Conservation (phyloP, 2,113 vertebrate species). For the Pseudois nayaur region DNA sequence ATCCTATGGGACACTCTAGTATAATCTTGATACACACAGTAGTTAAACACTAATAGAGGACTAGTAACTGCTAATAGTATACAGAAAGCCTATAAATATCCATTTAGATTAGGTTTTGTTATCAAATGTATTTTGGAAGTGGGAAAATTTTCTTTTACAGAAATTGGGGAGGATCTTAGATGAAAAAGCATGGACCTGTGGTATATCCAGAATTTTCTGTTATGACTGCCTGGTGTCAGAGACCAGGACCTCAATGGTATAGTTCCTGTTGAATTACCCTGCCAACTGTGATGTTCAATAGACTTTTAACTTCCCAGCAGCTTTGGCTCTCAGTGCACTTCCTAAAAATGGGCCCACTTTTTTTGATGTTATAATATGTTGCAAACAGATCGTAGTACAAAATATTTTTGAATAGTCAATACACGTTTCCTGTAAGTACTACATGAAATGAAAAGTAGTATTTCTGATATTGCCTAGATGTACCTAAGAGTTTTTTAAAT, state of each 20-base stretch:
- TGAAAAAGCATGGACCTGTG: not conserved
- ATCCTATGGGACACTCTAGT: not conserved
- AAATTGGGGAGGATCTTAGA: not conserved
- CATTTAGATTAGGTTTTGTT: not conserved
- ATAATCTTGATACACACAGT: not conserved
- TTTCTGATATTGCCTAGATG: not conserved
- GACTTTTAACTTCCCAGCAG: not conserved
- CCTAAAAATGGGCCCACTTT: not conserved
- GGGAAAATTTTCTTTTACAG: not conserved
- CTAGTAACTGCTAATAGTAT: not conserved
- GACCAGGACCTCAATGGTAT: not conserved
- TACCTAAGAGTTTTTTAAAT: not conserved
- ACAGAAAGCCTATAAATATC: not conserved
- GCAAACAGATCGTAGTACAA: not conserved
- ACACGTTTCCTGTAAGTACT: not conserved
- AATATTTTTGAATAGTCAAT: not conserved
- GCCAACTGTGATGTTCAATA: not conserved
- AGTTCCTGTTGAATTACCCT: not conserved
- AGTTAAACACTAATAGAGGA: not conserved
- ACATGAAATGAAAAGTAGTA: not conserved
- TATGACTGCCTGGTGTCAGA: not conserved
- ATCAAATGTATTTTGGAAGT: not conserved
- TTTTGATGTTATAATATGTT: not conserved
- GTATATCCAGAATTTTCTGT: not conserved
- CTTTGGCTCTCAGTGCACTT: not conserved